These are phyloP conservation scores for Monarcha castaneiventris DNA, from an alignment of 2,113 vertebrate genomes.

Conservation along the genomic window DNA sequence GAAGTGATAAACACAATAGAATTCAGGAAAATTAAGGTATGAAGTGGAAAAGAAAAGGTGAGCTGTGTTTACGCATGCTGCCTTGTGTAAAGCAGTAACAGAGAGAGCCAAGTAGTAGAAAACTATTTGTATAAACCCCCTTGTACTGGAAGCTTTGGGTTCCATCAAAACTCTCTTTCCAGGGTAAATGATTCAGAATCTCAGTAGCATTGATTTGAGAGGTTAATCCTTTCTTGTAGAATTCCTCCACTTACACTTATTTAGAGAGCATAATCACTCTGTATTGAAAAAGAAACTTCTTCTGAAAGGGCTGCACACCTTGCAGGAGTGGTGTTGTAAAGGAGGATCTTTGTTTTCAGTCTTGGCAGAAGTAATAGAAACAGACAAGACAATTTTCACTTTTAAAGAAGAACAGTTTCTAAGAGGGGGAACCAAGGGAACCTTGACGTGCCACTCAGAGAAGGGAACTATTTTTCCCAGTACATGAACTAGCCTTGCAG, in stretches of 20 bases:
- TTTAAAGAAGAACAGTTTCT: not conserved
- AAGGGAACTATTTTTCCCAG: not conserved
- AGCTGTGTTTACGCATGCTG: slow-evolving; percentile 22
- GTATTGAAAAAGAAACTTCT: not conserved
- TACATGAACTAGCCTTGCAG: not conserved
- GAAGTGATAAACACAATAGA: slow-evolving; percentile 44
- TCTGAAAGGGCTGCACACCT: not conserved
- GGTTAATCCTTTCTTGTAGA: not conserved
- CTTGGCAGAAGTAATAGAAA: not conserved
- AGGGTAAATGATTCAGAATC: not conserved
- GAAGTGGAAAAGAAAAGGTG: slow-evolving; percentile 55
- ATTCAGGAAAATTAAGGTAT: slow-evolving; percentile 46
- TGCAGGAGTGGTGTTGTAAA: not conserved
- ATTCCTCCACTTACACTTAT: not conserved
- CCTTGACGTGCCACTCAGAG: not conserved
- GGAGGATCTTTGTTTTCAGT: not conserved
- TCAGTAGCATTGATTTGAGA: not conserved
- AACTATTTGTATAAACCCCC: slow-evolving; percentile 5
- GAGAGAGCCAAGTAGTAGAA: not conserved
- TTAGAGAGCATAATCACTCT: not conserved
- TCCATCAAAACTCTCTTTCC: not conserved
- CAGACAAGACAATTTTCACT: not conserved
- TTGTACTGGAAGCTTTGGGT: not conserved
- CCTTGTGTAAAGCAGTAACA: not conserved
- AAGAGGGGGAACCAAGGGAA: not conserved